These are phyloP conservation scores for Latrodectus hesperus DNA, from an alignment of 2,888 invertebrate species.

Conservation along the genomic window DNA sequence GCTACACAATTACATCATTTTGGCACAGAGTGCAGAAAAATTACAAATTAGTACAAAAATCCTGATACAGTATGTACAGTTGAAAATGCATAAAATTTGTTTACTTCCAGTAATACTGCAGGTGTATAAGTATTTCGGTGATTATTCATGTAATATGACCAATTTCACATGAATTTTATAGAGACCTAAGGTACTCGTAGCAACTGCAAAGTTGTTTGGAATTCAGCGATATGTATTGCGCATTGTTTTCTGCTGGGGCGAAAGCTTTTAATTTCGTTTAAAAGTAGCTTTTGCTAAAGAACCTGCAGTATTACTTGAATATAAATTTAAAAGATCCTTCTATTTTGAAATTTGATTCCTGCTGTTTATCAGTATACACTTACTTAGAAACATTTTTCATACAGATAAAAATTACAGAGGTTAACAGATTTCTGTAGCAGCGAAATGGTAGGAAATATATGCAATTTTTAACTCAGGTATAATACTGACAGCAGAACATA, in stretches of 20 bases:
- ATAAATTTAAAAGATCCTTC: too few relatives aligned
- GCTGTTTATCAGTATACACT: too few relatives aligned
- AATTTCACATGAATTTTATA: neutral
- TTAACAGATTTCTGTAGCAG: too few relatives aligned
- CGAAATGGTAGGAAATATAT: too few relatives aligned
- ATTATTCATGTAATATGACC: neutral
- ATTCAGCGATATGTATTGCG: constrained; percentile 49
- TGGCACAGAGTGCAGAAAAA: neutral
- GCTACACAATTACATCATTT: neutral
- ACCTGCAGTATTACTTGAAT: constrained; percentile 30
- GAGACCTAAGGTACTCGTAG: constrained; percentile 17
- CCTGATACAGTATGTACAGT: constrained; percentile 1
- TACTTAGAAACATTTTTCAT: too few relatives aligned
- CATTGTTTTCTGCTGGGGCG: constrained; percentile 37
- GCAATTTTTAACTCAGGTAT: too few relatives aligned
- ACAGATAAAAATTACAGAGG: too few relatives aligned
- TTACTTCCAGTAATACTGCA: neutral
- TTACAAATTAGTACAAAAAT: neutral
- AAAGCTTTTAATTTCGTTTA: neutral
- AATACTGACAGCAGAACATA: too few relatives aligned
- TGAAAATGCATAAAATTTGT: neutral
- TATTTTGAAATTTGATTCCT: too few relatives aligned
- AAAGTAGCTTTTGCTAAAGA: neutral
- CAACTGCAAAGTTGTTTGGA: constrained; percentile 35
- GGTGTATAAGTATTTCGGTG: neutral